phyloP scores from a whole-genome alignment of 2,113 vertebrate species.

The Jaculus jaculus region DNA sequence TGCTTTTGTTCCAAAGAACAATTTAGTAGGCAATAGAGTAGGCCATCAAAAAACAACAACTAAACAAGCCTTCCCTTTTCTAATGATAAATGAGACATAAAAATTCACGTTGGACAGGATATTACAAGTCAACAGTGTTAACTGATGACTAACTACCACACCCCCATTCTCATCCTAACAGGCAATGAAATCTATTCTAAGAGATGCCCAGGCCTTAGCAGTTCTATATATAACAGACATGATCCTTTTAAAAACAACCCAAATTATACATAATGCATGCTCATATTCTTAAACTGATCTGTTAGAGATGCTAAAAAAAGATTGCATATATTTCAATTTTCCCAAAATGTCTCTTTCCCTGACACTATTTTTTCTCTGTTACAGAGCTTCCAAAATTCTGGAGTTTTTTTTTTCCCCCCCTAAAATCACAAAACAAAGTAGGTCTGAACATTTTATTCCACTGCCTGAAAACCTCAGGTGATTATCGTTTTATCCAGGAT shows the following conservation, averaged over 20 bases:
- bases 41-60: conserved; percentile 6
- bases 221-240: conserved; percentile 75
- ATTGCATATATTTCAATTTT: conserved; percentile 74
- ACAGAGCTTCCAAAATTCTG: conserved; percentile 64
- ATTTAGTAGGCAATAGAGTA: neutral
- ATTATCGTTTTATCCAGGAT: neutral
- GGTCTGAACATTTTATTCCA: conserved; percentile 49
- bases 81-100: conserved; percentile 53
- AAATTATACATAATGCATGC: conserved; percentile 78
- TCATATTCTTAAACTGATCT: conserved; percentile 78
- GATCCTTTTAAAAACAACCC: conserved; percentile 73
- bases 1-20: conserved; percentile 1
- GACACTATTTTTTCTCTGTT: conserved; percentile 72
- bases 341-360: conserved; percentile 71
- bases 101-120: conserved; percentile 33
- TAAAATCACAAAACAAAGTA: conserved; percentile 36
- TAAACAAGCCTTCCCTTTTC: neutral
- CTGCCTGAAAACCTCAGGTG: neutral
- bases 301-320: conserved; percentile 76
- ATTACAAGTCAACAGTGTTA: conserved; percentile 46
- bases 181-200: conserved; percentile 62
- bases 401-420: conserved; percentile 13
- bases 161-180: neutral
- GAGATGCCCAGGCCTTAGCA: conserved; percentile 27
- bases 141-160: neutral